Conservation (phyloP, 1,140 invertebrate species). For the Drepana arcuata region DNA sequence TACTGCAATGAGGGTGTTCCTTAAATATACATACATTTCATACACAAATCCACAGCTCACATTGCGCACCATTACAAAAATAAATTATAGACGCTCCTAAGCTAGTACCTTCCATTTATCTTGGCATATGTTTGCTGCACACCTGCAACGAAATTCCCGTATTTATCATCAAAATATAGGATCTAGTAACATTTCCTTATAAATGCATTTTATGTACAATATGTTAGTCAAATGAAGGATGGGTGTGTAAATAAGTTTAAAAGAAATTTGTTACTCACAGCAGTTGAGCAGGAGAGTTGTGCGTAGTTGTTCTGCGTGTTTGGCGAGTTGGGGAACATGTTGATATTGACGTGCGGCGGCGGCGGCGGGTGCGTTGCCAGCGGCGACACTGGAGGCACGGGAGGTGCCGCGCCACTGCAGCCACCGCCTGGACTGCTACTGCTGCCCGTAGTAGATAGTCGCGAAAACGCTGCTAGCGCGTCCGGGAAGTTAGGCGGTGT, state of each 20-base stretch:
- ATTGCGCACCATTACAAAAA: constrained; percentile 69
- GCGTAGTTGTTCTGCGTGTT: constrained; percentile 51
- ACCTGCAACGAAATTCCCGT: constrained; percentile 36
- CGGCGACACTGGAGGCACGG: constrained; percentile 43
- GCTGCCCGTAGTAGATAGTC: constrained; percentile 76
- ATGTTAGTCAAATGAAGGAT: neutral
- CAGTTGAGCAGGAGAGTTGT: constrained; percentile 55
- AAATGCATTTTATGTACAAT: no score
- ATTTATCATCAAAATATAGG: neutral
- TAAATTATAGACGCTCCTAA: constrained; percentile 68
- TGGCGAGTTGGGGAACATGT: constrained; percentile 36
- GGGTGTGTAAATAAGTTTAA: neutral
- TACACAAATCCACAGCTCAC: constrained; percentile 66
- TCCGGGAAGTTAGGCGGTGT: constrained; percentile 93
- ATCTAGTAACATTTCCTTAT: neutral
- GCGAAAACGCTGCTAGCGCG: constrained; percentile 86
- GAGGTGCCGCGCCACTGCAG: constrained; percentile 23
- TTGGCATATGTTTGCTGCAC: constrained; percentile 66
- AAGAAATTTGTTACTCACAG: constrained; percentile 30
- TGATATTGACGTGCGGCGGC: constrained; percentile 27
- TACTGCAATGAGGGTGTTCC: constrained; percentile 39
- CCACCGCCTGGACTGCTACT: constrained; percentile 24
- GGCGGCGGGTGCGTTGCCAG: constrained; percentile 46
- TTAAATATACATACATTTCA: constrained; percentile 41
- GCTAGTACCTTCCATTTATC: constrained; percentile 56